Evolutionary conservation across 2,888 invertebrate genomes (phyloP).

Genomic region (Bombylius discolor): DNA sequence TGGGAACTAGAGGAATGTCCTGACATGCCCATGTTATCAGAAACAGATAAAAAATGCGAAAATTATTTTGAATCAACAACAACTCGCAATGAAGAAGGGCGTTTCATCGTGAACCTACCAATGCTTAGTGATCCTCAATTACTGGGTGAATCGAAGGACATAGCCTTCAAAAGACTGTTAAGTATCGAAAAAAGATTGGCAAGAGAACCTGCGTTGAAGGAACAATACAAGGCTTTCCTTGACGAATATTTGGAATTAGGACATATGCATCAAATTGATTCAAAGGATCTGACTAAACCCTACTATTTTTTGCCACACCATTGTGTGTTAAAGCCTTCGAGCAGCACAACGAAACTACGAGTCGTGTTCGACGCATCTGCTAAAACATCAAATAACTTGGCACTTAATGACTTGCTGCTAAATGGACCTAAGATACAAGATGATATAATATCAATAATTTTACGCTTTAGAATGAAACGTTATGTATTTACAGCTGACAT

Average conservation of each 20-base stretch:
- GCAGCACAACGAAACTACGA: background rate
- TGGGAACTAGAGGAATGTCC: too few species aligned
- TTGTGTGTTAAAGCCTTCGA: background rate
- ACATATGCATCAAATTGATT: background rate
- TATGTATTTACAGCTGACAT: constrained; percentile 5
- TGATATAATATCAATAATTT: background rate
- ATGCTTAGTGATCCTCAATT: constrained; percentile 8
- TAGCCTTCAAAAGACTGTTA: constrained; percentile 11
- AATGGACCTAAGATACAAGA: background rate
- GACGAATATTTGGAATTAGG: background rate
- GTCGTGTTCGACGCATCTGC: background rate
- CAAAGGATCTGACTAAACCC: background rate
- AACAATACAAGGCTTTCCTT: background rate
- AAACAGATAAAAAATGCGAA: constrained; percentile 10
- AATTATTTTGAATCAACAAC: constrained; percentile 12
- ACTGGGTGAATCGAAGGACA: constrained; percentile 1
- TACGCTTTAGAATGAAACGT: background rate
- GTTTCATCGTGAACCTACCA: constrained; percentile 15
- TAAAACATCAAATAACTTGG: background rate
- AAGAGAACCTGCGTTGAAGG: constrained; percentile 3
- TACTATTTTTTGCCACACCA: background rate
- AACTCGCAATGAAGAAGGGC: constrained; percentile 5
- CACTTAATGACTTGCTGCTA: too few species aligned
- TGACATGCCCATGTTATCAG: too few species aligned
- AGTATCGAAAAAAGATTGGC: constrained; percentile 13